phyloP scores from a whole-genome alignment of 2,113 vertebrate species.

The Oriolus oriolus region DNA sequence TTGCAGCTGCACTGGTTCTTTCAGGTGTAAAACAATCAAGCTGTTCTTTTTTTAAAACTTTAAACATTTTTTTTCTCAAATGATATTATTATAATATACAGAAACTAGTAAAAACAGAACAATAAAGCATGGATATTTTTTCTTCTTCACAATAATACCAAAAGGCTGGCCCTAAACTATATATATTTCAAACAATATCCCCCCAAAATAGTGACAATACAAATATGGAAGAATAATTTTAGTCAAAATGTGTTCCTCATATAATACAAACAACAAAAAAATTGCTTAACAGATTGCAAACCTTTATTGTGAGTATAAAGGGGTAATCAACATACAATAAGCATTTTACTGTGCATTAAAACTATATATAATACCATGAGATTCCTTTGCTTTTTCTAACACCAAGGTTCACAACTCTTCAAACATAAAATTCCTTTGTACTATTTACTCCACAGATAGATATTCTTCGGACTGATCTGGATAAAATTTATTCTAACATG shows the following conservation, averaged over 20 bases:
- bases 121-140: neutral
- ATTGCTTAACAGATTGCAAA: slow-evolving; percentile 65
- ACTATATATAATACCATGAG: slow-evolving; percentile 59
- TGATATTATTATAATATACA: neutral
- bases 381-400: slow-evolving; percentile 54
- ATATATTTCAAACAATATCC: neutral
- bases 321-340: slow-evolving; percentile 66
- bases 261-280: slow-evolving; percentile 25
- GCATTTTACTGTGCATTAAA: slow-evolving; percentile 59
- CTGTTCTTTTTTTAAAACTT: slow-evolving; percentile 40
- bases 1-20: slow-evolving; percentile 50
- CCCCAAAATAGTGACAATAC: neutral
- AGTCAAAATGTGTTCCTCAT: slow-evolving; percentile 30
- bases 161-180: neutral
- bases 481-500: neutral
- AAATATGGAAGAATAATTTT: slow-evolving; percentile 44
- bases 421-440: slow-evolving; percentile 31
- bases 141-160: neutral
- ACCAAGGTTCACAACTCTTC: slow-evolving; percentile 32
- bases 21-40: slow-evolving; percentile 61
- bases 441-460: neutral
- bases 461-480: neutral
- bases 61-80: neutral
- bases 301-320: slow-evolving; percentile 64
- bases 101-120: neutral